Conservation (phyloP, 2,888 invertebrate genomes). For the Gasteruption jaculator region DNA sequence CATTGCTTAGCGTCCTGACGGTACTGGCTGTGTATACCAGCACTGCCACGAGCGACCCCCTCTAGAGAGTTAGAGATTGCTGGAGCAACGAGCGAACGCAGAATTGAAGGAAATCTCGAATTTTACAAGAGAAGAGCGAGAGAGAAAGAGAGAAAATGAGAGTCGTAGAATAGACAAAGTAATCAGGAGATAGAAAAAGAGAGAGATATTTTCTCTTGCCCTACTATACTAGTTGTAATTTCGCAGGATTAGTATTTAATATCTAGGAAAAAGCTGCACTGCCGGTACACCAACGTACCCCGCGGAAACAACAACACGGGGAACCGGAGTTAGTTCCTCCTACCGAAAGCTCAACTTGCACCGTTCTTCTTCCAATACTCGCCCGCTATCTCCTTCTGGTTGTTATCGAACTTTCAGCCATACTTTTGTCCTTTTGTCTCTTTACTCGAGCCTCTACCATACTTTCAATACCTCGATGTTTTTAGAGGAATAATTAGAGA, state of each 20-base stretch:
- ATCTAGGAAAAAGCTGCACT: slow-evolving; percentile 33
- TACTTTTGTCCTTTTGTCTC: slow-evolving; percentile 2
- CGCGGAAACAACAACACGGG: slow-evolving; percentile 20
- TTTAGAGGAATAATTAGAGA: too few relatives aligned
- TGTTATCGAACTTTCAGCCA: slow-evolving; percentile 8
- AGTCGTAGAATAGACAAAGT: slow-evolving; percentile 18
- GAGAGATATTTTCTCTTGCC: slow-evolving; percentile 35
- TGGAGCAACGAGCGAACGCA: slow-evolving; percentile 31
- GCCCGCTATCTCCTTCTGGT: slow-evolving; percentile 7
- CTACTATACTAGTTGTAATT: too few relatives aligned
- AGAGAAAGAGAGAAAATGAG: slow-evolving; percentile 27
- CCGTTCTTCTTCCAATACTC: background rate
- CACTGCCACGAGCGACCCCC: too few relatives aligned
- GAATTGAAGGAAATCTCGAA: too few relatives aligned
- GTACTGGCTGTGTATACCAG: too few relatives aligned
- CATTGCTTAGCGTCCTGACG: slow-evolving; percentile 36
- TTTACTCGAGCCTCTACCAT: too few relatives aligned
- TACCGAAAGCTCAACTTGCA: slow-evolving; percentile 8
- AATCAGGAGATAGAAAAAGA: slow-evolving; percentile 25
- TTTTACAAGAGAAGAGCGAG: slow-evolving; percentile 23
- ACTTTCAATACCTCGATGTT: too few relatives aligned
- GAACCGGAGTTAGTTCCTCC: too few relatives aligned
- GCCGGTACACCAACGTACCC: slow-evolving; percentile 2
- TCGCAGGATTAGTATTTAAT: slow-evolving; percentile 51
- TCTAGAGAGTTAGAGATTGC: slow-evolving; percentile 41